A percentile compares a stretch with the other conserved stretches of the same genome.
phyloP scores from a whole-genome alignment of 2,888 invertebrate species.

The Drosophila algonquin region DNA sequence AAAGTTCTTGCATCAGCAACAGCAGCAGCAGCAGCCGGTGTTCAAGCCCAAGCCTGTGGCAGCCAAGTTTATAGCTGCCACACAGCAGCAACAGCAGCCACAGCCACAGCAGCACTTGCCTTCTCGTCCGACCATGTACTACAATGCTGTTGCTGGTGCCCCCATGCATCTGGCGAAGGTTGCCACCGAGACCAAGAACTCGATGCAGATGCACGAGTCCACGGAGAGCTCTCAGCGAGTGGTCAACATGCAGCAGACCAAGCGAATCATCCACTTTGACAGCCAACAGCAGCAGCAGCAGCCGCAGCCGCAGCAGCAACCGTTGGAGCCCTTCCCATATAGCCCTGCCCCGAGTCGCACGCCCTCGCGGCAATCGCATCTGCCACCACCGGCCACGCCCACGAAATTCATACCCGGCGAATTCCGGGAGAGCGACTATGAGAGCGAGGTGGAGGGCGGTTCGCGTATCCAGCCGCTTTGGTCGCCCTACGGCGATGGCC shows the following conservation, averaged over 20 bases:
- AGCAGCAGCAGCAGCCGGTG: constrained; percentile 80
- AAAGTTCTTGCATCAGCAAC: constrained; percentile 42
- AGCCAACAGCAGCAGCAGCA: constrained; percentile 82
- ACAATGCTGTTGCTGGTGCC: constrained; percentile 85
- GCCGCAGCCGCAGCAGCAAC: constrained; percentile 36
- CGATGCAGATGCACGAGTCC: constrained; percentile 89
- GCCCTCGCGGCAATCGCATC: constrained; percentile 81
- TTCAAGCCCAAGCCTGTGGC: constrained; percentile 86
- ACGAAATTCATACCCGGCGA: constrained; percentile 88
- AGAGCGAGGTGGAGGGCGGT: constrained; percentile 87
- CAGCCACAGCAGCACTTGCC: constrained; percentile 78
- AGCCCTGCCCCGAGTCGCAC: constrained; percentile 83
- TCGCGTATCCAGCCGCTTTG: constrained; percentile 87
- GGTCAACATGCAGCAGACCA: constrained; percentile 89
- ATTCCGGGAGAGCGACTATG: constrained; percentile 88
- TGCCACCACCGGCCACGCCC: constrained; percentile 86
- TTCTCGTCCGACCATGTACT: constrained; percentile 85
- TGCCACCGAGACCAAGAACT: constrained; percentile 88
- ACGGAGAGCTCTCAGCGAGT: constrained; percentile 87
- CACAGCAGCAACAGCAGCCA: constrained; percentile 80
- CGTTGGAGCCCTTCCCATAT: constrained; percentile 84
- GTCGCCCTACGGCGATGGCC: constrained; percentile 87
- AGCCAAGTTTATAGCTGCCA: constrained; percentile 83
- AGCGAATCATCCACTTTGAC: constrained; percentile 88
- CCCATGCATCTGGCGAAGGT: constrained; percentile 86